Evolutionary conservation across 2,797 vertebrate species (phyloP).

Genomic region (Sebastes minor): DNA sequence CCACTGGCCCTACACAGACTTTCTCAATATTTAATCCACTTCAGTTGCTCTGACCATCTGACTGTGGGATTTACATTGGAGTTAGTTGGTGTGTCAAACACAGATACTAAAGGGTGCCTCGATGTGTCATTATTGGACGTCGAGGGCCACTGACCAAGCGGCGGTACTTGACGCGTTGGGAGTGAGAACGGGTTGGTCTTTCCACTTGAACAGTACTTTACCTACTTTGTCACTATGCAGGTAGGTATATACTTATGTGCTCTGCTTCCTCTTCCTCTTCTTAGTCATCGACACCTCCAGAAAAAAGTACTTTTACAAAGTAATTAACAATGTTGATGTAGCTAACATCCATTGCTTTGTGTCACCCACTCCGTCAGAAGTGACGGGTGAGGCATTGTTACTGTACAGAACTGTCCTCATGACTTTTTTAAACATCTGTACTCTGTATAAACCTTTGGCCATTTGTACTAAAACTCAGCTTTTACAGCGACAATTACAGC

Average conservation of each 20-base stretch:
- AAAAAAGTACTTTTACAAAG: neutral
- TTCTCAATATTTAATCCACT: neutral
- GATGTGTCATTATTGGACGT: neutral
- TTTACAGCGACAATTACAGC: neutral
- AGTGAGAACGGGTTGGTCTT: neutral
- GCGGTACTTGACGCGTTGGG: neutral
- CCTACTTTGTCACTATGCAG: neutral
- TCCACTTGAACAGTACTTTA: neutral
- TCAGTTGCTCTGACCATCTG: neutral
- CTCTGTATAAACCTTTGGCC: neutral
- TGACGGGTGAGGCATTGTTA: neutral
- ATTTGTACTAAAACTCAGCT: neutral
- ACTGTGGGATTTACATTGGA: too few species aligned
- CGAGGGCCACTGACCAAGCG: neutral
- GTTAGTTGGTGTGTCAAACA: too few species aligned
- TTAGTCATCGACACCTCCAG: neutral
- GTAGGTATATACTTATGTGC: neutral
- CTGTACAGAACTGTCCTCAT: neutral
- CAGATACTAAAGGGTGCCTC: too few species aligned
- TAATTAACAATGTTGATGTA: neutral
- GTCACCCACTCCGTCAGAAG: neutral
- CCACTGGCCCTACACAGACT: too few species aligned
- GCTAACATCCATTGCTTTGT: neutral
- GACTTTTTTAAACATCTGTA: neutral
- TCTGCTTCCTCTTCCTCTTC: neutral